phyloP scores from a whole-genome alignment of 1,140 invertebrate species.

The Dinoponera quadriceps region DNA sequence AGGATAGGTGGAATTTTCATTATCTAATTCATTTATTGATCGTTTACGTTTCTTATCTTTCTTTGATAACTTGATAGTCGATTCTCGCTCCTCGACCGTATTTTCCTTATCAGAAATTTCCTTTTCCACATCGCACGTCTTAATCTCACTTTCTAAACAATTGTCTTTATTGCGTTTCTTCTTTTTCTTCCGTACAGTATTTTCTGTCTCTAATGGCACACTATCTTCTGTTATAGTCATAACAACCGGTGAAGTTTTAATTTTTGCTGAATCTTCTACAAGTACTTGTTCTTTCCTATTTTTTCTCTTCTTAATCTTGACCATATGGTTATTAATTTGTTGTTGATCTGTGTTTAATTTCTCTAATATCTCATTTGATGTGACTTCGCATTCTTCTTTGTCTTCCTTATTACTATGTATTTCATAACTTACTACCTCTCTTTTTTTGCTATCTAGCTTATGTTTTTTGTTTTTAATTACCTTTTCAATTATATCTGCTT shows the following conservation, averaged over 20 bases:
- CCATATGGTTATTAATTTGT: background rate
- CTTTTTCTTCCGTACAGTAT: constrained; percentile 43
- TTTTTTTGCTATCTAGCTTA: background rate
- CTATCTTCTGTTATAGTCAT: background rate
- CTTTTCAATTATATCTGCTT: constrained; percentile 1
- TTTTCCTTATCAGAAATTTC: constrained; percentile 56
- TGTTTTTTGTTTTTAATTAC: constrained; percentile 9
- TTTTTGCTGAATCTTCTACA: background rate
- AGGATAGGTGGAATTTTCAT: constrained; percentile 2
- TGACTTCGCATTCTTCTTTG: constrained; percentile 36
- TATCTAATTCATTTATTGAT: constrained; percentile 12
- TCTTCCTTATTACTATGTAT: constrained; percentile 62
- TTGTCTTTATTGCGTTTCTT: constrained; percentile 6
- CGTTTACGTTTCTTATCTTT: constrained; percentile 48
- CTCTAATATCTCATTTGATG: constrained; percentile 8
- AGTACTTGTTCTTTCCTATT: no score
- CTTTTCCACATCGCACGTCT: background rate
- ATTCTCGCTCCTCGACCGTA: constrained; percentile 36
- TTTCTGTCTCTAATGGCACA: constrained; percentile 49
- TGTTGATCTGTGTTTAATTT: constrained; percentile 19
- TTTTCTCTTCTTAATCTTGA: constrained; percentile 6
- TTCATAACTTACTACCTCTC: background rate
- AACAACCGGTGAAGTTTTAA: constrained; percentile 7
- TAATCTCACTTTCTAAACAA: background rate
- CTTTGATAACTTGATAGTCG: constrained; percentile 21